These are phyloP conservation scores for Panurus biarmicus DNA, from an alignment of 2,113 vertebrate species.

Conservation along the genomic window DNA sequence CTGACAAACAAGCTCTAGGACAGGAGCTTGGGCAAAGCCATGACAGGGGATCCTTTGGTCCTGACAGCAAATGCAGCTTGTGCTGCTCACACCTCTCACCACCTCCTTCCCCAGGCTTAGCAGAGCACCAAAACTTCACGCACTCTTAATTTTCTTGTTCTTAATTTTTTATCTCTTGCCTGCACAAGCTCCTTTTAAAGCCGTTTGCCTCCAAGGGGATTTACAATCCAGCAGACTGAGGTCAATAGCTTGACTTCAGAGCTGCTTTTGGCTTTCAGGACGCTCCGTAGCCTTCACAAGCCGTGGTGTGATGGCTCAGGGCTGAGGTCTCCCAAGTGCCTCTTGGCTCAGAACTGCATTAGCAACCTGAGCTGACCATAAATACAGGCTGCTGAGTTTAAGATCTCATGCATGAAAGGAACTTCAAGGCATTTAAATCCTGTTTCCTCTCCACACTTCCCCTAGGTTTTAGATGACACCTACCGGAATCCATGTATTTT, in stretches of 20 bases:
- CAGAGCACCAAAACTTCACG: rapidly evolving
- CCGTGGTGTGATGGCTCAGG: rapidly evolving
- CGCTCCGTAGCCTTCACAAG: background rate
- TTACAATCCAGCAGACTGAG: background rate
- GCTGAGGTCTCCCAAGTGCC: background rate
- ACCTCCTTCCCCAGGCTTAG: background rate
- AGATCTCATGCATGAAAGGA: background rate
- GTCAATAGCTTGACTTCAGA: background rate
- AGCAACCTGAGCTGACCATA: background rate
- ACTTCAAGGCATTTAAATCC: background rate
- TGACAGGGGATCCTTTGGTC: background rate
- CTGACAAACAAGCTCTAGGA: background rate
- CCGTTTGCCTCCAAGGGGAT: background rate
- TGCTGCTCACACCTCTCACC: rapidly evolving
- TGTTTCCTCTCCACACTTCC: background rate
- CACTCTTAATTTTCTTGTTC: background rate
- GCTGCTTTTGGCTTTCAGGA: background rate
- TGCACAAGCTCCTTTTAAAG: background rate
- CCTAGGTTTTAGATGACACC: background rate
- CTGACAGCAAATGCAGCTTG: background rate
- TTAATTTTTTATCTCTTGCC: background rate
- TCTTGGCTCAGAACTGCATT: background rate
- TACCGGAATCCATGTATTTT: background rate
- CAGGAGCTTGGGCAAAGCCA: background rate
- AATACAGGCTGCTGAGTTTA: background rate